These are phyloP conservation scores for Phocoena sinus DNA, from an alignment of 2,113 vertebrate genomes.

Conservation along the genomic window DNA sequence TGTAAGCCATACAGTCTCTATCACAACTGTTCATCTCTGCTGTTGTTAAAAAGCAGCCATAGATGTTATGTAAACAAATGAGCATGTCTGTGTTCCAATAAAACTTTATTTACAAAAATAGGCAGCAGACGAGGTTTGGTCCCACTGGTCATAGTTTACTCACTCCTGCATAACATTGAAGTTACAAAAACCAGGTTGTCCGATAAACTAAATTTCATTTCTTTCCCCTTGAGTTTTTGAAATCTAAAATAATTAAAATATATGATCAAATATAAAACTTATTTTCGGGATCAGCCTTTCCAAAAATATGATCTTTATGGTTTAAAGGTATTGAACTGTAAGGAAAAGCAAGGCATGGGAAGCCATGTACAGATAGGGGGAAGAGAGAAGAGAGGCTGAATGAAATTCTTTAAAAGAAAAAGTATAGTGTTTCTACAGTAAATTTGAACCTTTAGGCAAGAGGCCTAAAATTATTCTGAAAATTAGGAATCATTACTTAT, in stretches of 20 bases:
- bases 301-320: not conserved
- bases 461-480: slow-evolving; percentile 12
- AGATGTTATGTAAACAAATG: not conserved
- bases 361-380: not conserved
- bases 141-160: not conserved
- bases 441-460: not conserved
- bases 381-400: not conserved
- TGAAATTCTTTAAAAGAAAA: not conserved
- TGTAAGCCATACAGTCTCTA: not conserved
- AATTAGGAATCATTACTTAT: not conserved
- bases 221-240: not conserved
- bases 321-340: not conserved
- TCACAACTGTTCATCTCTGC: not conserved
- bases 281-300: not conserved
- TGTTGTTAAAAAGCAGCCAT: not conserved
- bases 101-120: slow-evolving; percentile 6
- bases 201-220: not conserved
- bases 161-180: not conserved
- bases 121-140: not conserved
- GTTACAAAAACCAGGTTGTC: not conserved
- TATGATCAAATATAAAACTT: not conserved
- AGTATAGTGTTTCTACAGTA: not conserved
- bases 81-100: not conserved
- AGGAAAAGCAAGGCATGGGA: not conserved
- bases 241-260: not conserved